These are phyloP conservation scores for Andrena chrysosceles DNA, from an alignment of 2,888 invertebrate species.

Conservation along the genomic window DNA sequence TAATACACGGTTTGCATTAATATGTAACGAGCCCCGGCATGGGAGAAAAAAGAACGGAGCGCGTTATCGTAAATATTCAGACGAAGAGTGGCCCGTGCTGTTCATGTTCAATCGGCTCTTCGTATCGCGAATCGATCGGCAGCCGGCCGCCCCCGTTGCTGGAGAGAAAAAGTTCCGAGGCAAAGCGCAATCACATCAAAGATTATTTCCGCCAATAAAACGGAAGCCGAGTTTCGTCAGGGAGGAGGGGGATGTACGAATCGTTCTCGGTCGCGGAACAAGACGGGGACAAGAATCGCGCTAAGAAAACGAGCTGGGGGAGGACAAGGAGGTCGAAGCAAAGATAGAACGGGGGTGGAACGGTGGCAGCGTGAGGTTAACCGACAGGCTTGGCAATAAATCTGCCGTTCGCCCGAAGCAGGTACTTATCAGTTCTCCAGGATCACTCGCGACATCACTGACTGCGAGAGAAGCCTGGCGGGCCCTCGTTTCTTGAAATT, in stretches of 20 bases:
- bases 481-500: slow-evolving; percentile 73
- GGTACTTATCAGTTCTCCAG: slow-evolving; percentile 81
- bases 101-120: slow-evolving; percentile 50
- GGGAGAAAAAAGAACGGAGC: neutral
- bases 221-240: slow-evolving; percentile 76
- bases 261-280: slow-evolving; percentile 67
- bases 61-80: slow-evolving; percentile 54
- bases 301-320: slow-evolving; percentile 66
- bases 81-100: slow-evolving; percentile 18
- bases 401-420: slow-evolving; percentile 81
- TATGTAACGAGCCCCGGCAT: slow-evolving; percentile 44
- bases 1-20: slow-evolving; percentile 46
- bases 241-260: slow-evolving; percentile 41
- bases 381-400: slow-evolving; percentile 77
- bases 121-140: slow-evolving; percentile 66
- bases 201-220: slow-evolving; percentile 84
- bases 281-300: slow-evolving; percentile 56
- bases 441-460: slow-evolving; percentile 66
- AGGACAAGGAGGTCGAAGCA: slow-evolving; percentile 1
- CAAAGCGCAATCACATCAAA: slow-evolving; percentile 81
- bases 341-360: slow-evolving; percentile 24
- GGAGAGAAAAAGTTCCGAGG: slow-evolving; percentile 71
- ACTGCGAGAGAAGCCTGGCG: slow-evolving; percentile 72
- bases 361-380: slow-evolving; percentile 63
- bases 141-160: slow-evolving; percentile 26